These are phyloP conservation scores for Tribolium freemani DNA, from an alignment of 2,888 invertebrate species.

Conservation along the genomic window DNA sequence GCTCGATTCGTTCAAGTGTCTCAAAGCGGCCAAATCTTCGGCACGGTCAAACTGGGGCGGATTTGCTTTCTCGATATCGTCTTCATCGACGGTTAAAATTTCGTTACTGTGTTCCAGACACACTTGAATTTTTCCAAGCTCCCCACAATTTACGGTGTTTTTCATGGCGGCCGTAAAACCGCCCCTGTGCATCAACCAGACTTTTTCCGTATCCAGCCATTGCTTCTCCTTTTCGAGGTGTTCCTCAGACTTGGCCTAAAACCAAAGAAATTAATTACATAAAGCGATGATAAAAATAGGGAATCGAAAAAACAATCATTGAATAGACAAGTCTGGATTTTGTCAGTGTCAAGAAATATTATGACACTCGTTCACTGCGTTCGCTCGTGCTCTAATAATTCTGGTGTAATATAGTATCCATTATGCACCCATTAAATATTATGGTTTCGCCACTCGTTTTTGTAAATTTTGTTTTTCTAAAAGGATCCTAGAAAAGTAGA, in stretches of 20 bases:
- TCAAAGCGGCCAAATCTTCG: slow-evolving; percentile 89
- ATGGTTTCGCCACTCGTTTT: no score
- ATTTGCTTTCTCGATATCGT: slow-evolving; percentile 97
- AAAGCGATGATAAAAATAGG: no score
- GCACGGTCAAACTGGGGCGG: slow-evolving; percentile 88
- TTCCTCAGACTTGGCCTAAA: slow-evolving; percentile 79
- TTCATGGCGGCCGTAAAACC: slow-evolving; percentile 87
- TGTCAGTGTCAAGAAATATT: no score
- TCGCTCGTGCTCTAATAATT: no score
- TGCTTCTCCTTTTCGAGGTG: slow-evolving; percentile 75
- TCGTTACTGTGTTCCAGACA: slow-evolving; percentile 87
- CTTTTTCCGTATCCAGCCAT: slow-evolving; percentile 81
- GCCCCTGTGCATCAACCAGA: slow-evolving; percentile 94
- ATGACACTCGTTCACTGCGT: no score
- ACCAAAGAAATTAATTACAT: slow-evolving; percentile 53
- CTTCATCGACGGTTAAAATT: slow-evolving; percentile 90
- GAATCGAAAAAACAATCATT: background rate
- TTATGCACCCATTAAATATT: no score
- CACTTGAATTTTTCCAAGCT: slow-evolving; percentile 80
- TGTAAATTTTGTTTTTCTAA: no score
- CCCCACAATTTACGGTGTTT: slow-evolving; percentile 53
- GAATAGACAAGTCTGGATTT: no score
- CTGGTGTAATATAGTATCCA: no score
- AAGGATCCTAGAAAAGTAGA: no score
- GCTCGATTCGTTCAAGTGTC: slow-evolving; percentile 94